Percentiles rank a stretch among this genome's conserved stretches.
Evolutionary conservation across 1,140 invertebrate genomes (phyloP).

Genomic region (Apis florea): DNA sequence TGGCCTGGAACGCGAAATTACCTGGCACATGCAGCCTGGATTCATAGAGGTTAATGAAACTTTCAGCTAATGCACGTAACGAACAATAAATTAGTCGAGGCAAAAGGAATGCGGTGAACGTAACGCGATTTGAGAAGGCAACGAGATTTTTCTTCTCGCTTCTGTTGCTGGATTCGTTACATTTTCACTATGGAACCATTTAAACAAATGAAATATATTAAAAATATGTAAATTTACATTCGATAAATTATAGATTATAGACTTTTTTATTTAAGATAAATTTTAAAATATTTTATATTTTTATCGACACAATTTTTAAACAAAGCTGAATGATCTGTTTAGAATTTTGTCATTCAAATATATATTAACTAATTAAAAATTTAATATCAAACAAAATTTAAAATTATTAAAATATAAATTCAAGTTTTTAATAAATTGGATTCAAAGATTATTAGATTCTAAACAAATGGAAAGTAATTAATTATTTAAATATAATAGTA

Average conservation of each 20-base stretch:
- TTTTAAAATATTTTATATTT: no score
- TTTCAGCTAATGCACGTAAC: conserved; percentile 57
- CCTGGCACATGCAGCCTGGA: conserved; percentile 39
- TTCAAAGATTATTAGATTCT: no score
- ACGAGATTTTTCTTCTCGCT: not conserved
- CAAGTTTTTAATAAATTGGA: no score
- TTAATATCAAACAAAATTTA: no score
- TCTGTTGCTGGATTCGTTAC: not conserved
- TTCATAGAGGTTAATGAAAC: conserved; percentile 67
- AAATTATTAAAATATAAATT: no score
- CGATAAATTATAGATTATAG: not conserved
- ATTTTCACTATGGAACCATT: not conserved
- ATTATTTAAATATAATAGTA: no score
- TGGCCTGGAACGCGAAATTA: conserved; percentile 43
- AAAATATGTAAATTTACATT: not conserved
- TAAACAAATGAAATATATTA: not conserved
- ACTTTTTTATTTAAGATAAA: no score
- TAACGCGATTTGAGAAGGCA: not conserved
- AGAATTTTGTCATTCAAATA: no score
- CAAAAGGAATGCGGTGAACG: not conserved
- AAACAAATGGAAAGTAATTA: no score
- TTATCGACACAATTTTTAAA: no score
- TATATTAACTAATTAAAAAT: no score
- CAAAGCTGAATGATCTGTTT: no score
- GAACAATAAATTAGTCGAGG: conserved; percentile 33